Evolutionary conservation across 2,888 invertebrate genomes (phyloP), one percentile per base, ranked within the genome.

Genomic region (Pseudoips prasinana): DNA sequence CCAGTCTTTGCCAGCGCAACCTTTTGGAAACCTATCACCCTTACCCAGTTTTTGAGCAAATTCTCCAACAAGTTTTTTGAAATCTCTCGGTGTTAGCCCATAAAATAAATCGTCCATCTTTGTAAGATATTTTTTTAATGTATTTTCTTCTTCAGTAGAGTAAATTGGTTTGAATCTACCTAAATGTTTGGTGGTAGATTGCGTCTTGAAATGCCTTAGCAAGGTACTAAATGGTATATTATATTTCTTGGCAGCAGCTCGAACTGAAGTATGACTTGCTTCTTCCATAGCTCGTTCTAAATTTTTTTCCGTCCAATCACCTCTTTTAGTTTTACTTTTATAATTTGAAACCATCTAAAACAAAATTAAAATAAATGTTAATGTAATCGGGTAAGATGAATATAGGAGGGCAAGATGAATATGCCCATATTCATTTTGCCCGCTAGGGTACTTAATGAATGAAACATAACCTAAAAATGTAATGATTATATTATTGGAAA

Each of bases 1-100:
- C 38, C 38, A 46, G 8, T 46, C 41, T 14, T 36, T 22, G 7
- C 45, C 39, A 26, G 39, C 38, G 4, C 33, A 28, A 29, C 29
- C 33, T 8, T 23, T 23, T 23, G n/a, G n/a, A 32, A 32, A 33
- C 9, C 8, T n/a, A 9, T 23, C 8, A 8, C 23, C n/a, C 7
- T 8, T 23, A 23, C 9, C 8, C 7, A 8, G n/a, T 9, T 23
- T 8, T 9, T 23, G n/a, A 8, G 25, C 11, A 10, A 7, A 25
- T 10, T 25, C 25, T 7, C 7, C 6, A 25, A 25, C 25, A 7
- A 31, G 4, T 25, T 10, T 11, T 25, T 10, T 10, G 10, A 25
- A 25, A 25, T 25, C 25, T 6, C 6, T 7, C 6, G 7, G 14
- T 7, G 25, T 25, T 10, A 25, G 25, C 9, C 25, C 25, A 11